Evolutionary conservation across 2,113 vertebrate species (phyloP).

Genomic region (Mesocricetus auratus): DNA sequence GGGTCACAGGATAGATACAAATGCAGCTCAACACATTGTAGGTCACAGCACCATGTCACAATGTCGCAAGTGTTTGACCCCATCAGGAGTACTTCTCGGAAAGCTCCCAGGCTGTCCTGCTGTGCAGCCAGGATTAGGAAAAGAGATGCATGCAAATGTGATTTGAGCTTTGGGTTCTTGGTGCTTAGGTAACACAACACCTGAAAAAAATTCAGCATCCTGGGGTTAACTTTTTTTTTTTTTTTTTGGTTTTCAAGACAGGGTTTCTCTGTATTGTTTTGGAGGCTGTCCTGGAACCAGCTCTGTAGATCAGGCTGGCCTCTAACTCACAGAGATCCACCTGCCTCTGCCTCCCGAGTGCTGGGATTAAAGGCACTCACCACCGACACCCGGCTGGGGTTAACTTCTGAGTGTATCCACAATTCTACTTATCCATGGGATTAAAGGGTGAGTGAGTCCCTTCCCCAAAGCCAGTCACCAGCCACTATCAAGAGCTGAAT

Average conservation of each 20-base stretch:
- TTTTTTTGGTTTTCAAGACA: too few relatives aligned
- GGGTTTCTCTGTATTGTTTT: too few relatives aligned
- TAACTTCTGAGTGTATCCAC: slow-evolving; percentile 7
- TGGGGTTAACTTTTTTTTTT: slow-evolving; percentile 27
- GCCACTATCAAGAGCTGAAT: slow-evolving; percentile 17
- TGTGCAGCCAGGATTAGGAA: neutral
- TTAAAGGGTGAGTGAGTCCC: neutral
- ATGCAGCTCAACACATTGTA: neutral
- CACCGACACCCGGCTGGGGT: too few relatives aligned
- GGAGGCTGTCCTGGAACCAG: too few relatives aligned
- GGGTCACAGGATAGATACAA: too few relatives aligned
- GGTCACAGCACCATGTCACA: too few relatives aligned
- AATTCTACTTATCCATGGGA: slow-evolving; percentile 7
- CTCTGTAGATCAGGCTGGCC: too few relatives aligned
- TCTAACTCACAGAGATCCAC: too few relatives aligned
- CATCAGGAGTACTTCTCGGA: neutral
- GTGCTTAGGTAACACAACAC: neutral
- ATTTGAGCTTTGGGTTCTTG: neutral
- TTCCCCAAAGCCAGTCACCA: slow-evolving; percentile 40
- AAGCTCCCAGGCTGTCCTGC: neutral
- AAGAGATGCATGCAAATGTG: neutral
- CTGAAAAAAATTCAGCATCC: neutral
- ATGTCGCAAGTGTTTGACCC: neutral
- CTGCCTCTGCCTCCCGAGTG: too few relatives aligned
- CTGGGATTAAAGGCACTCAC: too few relatives aligned